A percentile compares a stretch with the other conserved stretches of the same genome.
Conservation (phyloP, 2,888 invertebrate genomes). For the Mellilla xanthometata region DNA sequence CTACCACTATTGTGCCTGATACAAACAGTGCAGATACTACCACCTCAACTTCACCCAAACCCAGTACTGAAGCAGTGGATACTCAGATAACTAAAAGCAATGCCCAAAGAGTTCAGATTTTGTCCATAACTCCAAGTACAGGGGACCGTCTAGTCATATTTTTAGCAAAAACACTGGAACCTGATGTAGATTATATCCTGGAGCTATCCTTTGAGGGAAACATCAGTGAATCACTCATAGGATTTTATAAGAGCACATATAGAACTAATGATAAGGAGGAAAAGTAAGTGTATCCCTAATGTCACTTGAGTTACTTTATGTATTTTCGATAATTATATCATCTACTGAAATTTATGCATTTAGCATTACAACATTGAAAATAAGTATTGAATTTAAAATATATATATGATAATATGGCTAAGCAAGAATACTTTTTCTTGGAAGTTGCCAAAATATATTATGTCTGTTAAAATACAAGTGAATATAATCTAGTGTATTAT, state of each 20-base stretch:
- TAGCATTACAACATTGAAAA: too few species aligned
- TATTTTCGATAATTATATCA: too few species aligned
- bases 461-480: too few species aligned
- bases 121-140: constrained; percentile 50
- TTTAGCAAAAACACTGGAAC: constrained; percentile 62
- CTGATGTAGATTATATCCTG: constrained; percentile 78
- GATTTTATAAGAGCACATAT: constrained; percentile 87
- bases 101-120: constrained; percentile 58
- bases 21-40: constrained; percentile 28
- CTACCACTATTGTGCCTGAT: constrained; percentile 3
- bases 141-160: constrained; percentile 63
- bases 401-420: too few species aligned
- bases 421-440: too few species aligned
- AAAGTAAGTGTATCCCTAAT: constrained; percentile 55
- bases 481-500: too few species aligned
- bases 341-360: too few species aligned
- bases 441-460: too few species aligned
- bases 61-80: constrained; percentile 33
- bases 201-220: constrained; percentile 78
- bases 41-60: constrained; percentile 22
- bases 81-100: constrained; percentile 67
- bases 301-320: too few species aligned
- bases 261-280: constrained; percentile 63
- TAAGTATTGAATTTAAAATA: too few species aligned
- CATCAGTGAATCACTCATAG: constrained; percentile 84